phyloP scores from a whole-genome alignment of 1,140 invertebrate species.

The Odontomachus brunneus region DNA sequence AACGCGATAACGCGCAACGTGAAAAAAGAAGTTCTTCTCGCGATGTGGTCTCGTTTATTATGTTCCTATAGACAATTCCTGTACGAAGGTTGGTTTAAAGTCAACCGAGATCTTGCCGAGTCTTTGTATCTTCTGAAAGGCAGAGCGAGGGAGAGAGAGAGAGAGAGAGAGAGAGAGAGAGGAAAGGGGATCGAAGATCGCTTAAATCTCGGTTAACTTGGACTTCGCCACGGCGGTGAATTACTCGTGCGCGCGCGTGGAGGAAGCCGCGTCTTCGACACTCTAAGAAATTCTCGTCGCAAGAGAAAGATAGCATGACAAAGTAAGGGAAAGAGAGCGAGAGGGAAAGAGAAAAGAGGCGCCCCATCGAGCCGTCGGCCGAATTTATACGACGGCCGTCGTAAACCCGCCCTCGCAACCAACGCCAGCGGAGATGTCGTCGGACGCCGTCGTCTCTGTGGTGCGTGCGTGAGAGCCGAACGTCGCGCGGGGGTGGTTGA shows the following conservation, averaged over 20 bases:
- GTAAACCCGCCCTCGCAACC: constrained; percentile 58
- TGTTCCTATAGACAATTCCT: neutral
- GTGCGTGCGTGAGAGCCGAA: constrained; percentile 73
- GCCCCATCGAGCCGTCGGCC: constrained; percentile 3
- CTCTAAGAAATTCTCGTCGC: neutral
- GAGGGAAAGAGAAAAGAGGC: neutral
- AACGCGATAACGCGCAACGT: neutral
- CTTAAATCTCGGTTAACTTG: neutral
- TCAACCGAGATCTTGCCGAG: neutral
- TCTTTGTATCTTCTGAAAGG: constrained; percentile 5
- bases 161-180: too few relatives aligned
- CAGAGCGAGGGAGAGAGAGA: too few relatives aligned
- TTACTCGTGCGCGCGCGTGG: neutral
- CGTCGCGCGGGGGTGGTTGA: constrained; percentile 65
- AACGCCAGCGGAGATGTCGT: constrained; percentile 45
- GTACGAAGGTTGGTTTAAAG: constrained; percentile 3
- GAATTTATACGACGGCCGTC: constrained; percentile 51
- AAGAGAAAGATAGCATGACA: neutral
- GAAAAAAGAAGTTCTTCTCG: neutral
- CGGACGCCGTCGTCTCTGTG: constrained; percentile 51
- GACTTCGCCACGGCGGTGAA: neutral
- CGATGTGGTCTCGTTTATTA: constrained; percentile 1
- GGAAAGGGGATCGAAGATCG: constrained; percentile 9
- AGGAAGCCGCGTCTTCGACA: neutral
- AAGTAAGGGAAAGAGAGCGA: constrained; percentile 16